These are phyloP conservation scores for Sphyrna mokarran DNA, from an alignment of 2,113 vertebrate genomes.

Conservation along the genomic window DNA sequence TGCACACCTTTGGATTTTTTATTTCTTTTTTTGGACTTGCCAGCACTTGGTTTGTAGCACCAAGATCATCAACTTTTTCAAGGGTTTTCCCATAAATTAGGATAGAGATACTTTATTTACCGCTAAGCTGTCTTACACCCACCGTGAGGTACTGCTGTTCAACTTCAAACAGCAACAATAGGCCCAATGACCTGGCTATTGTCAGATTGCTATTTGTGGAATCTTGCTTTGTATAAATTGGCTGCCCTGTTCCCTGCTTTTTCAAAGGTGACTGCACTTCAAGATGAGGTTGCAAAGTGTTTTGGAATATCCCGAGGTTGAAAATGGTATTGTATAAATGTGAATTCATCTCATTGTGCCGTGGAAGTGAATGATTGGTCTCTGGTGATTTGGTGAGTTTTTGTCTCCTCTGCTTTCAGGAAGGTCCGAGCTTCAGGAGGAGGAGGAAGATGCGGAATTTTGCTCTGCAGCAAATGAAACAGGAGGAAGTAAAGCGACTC, in stretches of 20 bases:
- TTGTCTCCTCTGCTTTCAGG: conserved; percentile 46
- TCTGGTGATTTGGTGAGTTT: background rate
- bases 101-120: background rate
- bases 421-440: conserved; percentile 47
- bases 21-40: too few species aligned
- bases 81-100: background rate
- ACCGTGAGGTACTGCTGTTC: background rate
- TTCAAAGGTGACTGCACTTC: background rate
- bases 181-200: background rate
- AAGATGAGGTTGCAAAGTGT: background rate
- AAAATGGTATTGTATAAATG: background rate
- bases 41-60: too few species aligned
- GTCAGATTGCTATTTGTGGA: background rate
- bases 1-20: too few species aligned
- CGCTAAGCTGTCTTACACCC: background rate
- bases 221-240: background rate
- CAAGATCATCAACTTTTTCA: background rate
- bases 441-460: conserved; percentile 66
- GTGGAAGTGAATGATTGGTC: background rate
- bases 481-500: conserved; percentile 82
- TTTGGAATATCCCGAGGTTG: background rate
- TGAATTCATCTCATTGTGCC: background rate
- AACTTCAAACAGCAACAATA: background rate
- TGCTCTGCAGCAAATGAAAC: conserved; percentile 65
- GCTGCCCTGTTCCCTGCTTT: background rate